These are phyloP conservation scores for Bambusicola thoracicus DNA, from an alignment of 2,113 vertebrate genomes.

Conservation along the genomic window DNA sequence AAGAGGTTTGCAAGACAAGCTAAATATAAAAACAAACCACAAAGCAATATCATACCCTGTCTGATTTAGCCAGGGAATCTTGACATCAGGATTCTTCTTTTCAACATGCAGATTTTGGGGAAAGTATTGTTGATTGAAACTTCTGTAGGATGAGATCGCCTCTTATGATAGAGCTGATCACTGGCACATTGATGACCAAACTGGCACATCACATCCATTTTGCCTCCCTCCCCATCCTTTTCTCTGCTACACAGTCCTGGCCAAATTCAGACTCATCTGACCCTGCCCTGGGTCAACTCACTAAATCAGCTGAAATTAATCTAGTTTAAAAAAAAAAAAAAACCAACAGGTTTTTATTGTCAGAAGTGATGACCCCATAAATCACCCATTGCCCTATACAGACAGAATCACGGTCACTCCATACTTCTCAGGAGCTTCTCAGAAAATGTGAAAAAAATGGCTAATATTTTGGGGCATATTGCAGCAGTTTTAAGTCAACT, in stretches of 20 bases:
- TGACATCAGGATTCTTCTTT: background rate
- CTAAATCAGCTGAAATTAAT: background rate
- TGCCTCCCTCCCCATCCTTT: background rate
- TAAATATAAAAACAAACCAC: background rate
- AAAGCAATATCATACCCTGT: background rate
- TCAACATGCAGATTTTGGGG: background rate
- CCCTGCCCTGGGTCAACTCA: background rate
- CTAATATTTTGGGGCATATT: background rate
- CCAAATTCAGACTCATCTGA: background rate
- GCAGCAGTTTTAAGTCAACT: background rate
- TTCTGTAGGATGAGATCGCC: background rate
- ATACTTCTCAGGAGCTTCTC: background rate
- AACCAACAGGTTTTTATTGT: background rate
- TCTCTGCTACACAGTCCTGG: background rate
- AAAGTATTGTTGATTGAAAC: background rate
- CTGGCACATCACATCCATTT: background rate
- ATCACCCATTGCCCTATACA: background rate
- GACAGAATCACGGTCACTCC: background rate
- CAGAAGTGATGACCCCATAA: background rate
- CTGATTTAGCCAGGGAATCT: background rate
- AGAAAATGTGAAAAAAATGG: background rate
- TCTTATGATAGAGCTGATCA: accelerated
- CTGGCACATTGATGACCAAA: background rate
- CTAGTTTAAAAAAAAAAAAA: background rate
- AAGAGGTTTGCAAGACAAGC: background rate